phyloP scores from a whole-genome alignment of 2,113 vertebrate genomes.

The Hemicordylus capensis region DNA sequence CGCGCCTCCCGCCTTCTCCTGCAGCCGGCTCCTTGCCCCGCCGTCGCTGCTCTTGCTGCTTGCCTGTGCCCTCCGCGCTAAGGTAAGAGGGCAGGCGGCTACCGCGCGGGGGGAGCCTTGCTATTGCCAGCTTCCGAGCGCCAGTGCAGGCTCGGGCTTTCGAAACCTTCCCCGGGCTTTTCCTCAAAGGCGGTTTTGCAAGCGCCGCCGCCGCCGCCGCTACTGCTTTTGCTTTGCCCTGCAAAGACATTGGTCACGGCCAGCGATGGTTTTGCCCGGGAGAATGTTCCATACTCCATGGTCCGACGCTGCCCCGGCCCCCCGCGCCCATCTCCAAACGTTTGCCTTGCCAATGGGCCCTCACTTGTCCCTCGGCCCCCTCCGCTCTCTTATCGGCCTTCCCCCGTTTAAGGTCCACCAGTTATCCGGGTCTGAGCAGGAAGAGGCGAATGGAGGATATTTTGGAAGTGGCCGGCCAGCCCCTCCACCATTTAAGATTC shows the following conservation, averaged over 20 bases:
- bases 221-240: too few relatives aligned
- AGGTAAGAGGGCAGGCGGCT: constrained; percentile 59
- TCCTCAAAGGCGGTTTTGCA: not conserved
- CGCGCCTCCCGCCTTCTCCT: constrained; percentile 39
- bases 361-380: not conserved
- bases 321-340: not conserved
- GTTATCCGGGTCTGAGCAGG: not conserved
- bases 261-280: not conserved
- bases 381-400: not conserved
- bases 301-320: too few relatives aligned
- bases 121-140: not conserved
- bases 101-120: not conserved
- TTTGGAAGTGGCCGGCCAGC: not conserved
- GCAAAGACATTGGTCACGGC: not conserved
- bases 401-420: not conserved
- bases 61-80: constrained; percentile 45
- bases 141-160: fast-evolving
- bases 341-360: constrained; percentile 25
- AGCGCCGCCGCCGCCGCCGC: not conserved
- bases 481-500: not conserved
- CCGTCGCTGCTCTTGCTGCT: constrained; percentile 25
- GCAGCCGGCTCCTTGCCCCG: constrained; percentile 14
- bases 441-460: not conserved
- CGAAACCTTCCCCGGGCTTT: not conserved
- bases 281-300: not conserved